Evolutionary conservation across 2,797 vertebrate species (phyloP).

Genomic region (Morelia viridis): DNA sequence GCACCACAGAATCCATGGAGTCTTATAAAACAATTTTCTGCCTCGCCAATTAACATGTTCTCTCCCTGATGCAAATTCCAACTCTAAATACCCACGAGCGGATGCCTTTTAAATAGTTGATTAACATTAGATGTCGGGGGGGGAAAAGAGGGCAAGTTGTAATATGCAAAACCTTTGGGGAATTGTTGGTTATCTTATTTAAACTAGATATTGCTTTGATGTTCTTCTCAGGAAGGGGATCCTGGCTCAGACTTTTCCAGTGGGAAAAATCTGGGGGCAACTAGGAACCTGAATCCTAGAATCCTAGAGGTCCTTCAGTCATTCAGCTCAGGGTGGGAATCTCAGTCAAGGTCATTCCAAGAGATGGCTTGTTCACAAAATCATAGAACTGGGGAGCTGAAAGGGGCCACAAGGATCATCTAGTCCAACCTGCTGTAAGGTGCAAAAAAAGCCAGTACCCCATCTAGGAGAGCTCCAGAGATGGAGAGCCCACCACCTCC

Average conservation of each 20-base stretch:
- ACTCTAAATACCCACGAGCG: not conserved
- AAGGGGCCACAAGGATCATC: no score
- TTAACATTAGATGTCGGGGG: not conserved
- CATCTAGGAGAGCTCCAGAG: no score
- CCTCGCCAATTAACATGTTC: not conserved
- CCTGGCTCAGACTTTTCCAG: not conserved
- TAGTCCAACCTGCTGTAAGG: no score
- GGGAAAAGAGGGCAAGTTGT: not conserved
- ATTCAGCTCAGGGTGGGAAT: not conserved
- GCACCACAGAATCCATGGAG: not conserved
- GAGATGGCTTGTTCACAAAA: no score
- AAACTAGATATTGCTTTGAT: not conserved
- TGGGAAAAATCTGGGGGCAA: not conserved
- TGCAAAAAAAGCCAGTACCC: no score
- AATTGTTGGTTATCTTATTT: not conserved
- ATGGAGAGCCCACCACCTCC: no score
- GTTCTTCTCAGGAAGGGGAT: not conserved
- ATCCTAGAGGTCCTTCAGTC: not conserved
- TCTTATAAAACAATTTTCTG: not conserved
- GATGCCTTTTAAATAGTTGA: not conserved
- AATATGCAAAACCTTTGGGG: not conserved
- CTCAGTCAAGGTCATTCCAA: not conserved
- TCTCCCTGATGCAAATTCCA: not conserved
- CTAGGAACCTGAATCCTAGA: not conserved
- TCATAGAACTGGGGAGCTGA: no score